These are phyloP conservation scores for Synergus umbraculus DNA, from an alignment of 2,888 invertebrate species.

Conservation along the genomic window DNA sequence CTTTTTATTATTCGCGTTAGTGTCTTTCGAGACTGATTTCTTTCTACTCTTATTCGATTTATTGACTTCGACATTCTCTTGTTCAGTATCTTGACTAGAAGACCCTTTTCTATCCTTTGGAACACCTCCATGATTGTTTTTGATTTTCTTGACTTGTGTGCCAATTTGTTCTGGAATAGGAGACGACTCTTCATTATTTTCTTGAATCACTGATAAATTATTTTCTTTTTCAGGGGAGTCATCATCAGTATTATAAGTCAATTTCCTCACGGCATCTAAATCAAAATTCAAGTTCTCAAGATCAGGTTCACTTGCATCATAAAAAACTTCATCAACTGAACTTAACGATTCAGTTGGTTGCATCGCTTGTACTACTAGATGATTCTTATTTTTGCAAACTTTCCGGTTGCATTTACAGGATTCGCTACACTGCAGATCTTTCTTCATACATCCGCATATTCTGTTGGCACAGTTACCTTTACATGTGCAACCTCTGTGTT, in stretches of 20 bases:
- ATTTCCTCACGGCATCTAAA: slow-evolving; percentile 20
- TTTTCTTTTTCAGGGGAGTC: neutral
- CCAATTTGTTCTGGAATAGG: neutral
- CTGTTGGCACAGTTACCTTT: slow-evolving; percentile 59
- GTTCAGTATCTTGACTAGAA: neutral
- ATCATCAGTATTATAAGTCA: slow-evolving; percentile 13
- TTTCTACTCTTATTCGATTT: neutral
- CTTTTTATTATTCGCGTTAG: neutral
- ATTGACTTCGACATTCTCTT: neutral
- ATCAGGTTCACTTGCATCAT: slow-evolving; percentile 4
- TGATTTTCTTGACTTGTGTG: neutral
- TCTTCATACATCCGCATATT: slow-evolving; percentile 64
- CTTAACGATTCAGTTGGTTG: neutral
- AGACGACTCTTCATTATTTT: neutral
- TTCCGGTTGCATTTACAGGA: slow-evolving; percentile 58
- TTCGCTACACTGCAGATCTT: slow-evolving; percentile 50
- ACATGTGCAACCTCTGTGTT: slow-evolving; percentile 59
- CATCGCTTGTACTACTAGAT: slow-evolving; percentile 7
- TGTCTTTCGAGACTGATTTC: slow-evolving; percentile 1
- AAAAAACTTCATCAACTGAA: neutral
- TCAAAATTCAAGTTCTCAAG: neutral
- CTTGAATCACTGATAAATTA: slow-evolving; percentile 4
- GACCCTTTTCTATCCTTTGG: neutral
- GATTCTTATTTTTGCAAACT: slow-evolving; percentile 60
- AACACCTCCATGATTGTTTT: neutral